Base-by-base conservation (phyloP, 2,888 invertebrate genomes). In the Drosophila mercatorum region DNA sequence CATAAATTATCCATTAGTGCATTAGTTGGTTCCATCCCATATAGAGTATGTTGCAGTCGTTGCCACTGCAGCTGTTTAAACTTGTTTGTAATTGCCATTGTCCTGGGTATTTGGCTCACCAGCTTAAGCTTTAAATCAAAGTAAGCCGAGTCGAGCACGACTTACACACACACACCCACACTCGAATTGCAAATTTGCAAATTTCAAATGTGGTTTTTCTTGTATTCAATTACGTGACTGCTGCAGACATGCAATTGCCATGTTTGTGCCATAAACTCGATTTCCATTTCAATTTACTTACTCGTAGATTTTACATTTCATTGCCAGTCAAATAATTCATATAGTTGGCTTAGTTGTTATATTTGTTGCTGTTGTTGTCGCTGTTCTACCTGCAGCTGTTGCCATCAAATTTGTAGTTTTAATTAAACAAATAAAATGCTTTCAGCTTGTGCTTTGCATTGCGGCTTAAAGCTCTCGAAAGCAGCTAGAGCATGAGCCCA, bases 191-290 rank as follows among this genome's bases (percentile, higher is more conserved):
- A 79, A 79, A 79, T 49, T 70, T 76, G 38, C 41, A 61, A 66
- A 70, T 52, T 82, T 72, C 77, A 73, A 77, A 75, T 77, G 69
- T 72, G 80, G 77, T 81, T 75, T 81, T 59, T 14, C 60, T 34
- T 22, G 17, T 75, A 81, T 84, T 78, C 76, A 86, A 77, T 86
- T 85, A 81, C 88, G 87, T 87, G 88, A 78, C 83, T 87, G 74
- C 68, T 60, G 65, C 77, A 76, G 62, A 65, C 46, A 47, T 53
- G 14, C 8, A 38, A 47, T 56, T 58, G 58, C 51, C 62, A 57
- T 65, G 62, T 68, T 64, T 71, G 44, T 67, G 72, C 49, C 67
- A 55, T 64, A 68, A 71, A 68, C 72, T 72, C 59, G 72, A 73
- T 74, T 72, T 62, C 61, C 72, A 80, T 86, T 89, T 75, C 51